Evolutionary conservation across 2,888 invertebrate species (phyloP), one percentile per base, ranked within the genome.

Genomic region (Melinaea menophilus): DNA sequence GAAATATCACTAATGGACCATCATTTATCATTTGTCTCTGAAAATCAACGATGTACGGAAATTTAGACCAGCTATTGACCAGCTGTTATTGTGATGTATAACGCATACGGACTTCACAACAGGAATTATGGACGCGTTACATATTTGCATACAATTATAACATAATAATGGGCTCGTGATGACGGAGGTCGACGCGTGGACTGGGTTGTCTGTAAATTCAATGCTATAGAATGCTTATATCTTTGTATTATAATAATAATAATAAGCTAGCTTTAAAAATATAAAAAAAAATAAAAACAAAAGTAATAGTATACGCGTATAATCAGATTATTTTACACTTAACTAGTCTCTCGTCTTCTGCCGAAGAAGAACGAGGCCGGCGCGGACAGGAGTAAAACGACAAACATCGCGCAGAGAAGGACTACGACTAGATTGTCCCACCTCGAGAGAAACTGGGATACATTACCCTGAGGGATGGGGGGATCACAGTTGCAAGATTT

Each of bases 361-460:
- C 72, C 70, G 45, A 77, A 69, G 5, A 73, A 70, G 48, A 71
- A 69, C 2, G 72, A 70, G 2, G 80, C 2, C 0, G 84, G 80
- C 35, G 77, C 65, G 2, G 79, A 72, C 12, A 83, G 31, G 4
- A 79, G 33, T n/a, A 82, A 48, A 13, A 77, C 67, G 13, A 81
- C 56, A n/a, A 79, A 55, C 62, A 79, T 60, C 12, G 68, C 70
- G 60, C 71, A 72, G 2, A 81, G 71, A 5, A 84, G 56, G 35
- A 83, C 65, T 9, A 76, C 58, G 9, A 78, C 66, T 5, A 83
- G 64, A 56, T 72, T 77, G 60, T 84, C 73, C 72, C 72, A 74
- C 13, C 71, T 62, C 5, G 68, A 63, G 11, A 68, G 41, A 12
- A 51, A 46, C 2, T 61, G 59, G 34, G 51, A n/a, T 9, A 56